phyloP scores from a whole-genome alignment of 2,888 invertebrate genomes.

The Bombylius discolor region DNA sequence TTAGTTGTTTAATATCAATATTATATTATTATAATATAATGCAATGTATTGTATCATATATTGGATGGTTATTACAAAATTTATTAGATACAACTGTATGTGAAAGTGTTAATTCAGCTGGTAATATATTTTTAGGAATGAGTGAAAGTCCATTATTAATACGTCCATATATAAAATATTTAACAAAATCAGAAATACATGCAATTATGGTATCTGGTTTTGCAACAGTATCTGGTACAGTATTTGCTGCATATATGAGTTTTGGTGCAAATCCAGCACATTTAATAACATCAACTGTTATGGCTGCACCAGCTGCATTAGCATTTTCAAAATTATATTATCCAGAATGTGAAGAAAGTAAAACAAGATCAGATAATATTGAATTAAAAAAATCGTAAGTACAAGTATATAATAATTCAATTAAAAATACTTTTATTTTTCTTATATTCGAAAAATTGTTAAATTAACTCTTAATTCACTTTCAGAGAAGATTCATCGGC shows the following conservation, averaged over 20 bases:
- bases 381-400: constrained; percentile 54
- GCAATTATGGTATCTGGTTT: constrained; percentile 90
- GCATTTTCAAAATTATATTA: constrained; percentile 81
- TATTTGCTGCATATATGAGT: constrained; percentile 81
- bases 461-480: not conserved
- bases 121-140: constrained; percentile 90
- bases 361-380: constrained; percentile 64
- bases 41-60: constrained; percentile 68
- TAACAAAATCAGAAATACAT: constrained; percentile 87
- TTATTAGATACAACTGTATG: constrained; percentile 80
- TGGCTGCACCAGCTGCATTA: constrained; percentile 91
- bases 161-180: constrained; percentile 63
- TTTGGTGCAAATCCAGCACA: constrained; percentile 83
- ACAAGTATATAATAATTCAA: too few species aligned
- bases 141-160: constrained; percentile 83
- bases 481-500: constrained; percentile 59
- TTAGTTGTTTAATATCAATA: constrained; percentile 80
- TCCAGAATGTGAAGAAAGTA: constrained; percentile 77
- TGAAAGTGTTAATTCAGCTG: constrained; percentile 85
- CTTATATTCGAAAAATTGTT: not conserved
- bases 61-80: constrained; percentile 63
- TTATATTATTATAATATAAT: constrained; percentile 80
- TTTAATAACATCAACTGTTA: constrained; percentile 83
- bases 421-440: not conserved
- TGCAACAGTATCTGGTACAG: constrained; percentile 88